Evolutionary conservation across 1,140 invertebrate species (phyloP).

Genomic region (Cherax destructor): DNA sequence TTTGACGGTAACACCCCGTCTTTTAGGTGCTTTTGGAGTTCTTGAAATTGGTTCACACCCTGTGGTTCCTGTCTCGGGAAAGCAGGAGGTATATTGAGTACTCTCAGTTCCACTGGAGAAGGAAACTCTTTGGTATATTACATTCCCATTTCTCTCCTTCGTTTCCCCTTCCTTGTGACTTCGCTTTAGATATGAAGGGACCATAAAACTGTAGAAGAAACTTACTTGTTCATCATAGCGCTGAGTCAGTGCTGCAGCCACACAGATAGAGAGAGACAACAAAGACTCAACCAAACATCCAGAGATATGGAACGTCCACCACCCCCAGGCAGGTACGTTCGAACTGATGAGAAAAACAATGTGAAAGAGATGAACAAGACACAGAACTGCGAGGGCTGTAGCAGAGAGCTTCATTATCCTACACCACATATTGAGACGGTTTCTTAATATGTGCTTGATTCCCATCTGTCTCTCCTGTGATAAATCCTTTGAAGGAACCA

Average conservation of each 20-base stretch:
- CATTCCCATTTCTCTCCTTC: slow-evolving; percentile 22
- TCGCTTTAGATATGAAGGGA: slow-evolving; percentile 15
- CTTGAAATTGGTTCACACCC: not conserved
- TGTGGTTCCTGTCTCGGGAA: not conserved
- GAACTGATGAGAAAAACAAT: slow-evolving; percentile 52
- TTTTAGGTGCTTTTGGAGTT: slow-evolving; percentile 39
- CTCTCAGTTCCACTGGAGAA: slow-evolving; percentile 61
- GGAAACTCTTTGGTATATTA: slow-evolving; percentile 60
- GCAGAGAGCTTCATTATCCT: slow-evolving; percentile 17
- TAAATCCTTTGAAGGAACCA: slow-evolving; percentile 42
- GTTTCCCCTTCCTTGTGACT: not conserved
- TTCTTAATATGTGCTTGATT: slow-evolving; percentile 44
- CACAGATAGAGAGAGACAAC: slow-evolving; percentile 4
- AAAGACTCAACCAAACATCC: slow-evolving; percentile 27
- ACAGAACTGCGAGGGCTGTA: not conserved
- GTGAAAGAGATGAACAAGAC: slow-evolving; percentile 43
- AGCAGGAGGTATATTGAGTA: slow-evolving; percentile 45
- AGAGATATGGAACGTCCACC: slow-evolving; percentile 48
- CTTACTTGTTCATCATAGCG: slow-evolving; percentile 46
- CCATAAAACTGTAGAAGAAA: slow-evolving; percentile 36
- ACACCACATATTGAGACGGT: slow-evolving; percentile 41
- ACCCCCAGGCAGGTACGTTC: slow-evolving; percentile 54
- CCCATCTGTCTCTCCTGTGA: slow-evolving; percentile 49
- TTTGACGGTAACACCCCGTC: slow-evolving; percentile 37
- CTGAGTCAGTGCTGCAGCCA: slow-evolving; percentile 57